phyloP scores from a whole-genome alignment of 2,797 vertebrate species.

The Luscinia megarhynchos region DNA sequence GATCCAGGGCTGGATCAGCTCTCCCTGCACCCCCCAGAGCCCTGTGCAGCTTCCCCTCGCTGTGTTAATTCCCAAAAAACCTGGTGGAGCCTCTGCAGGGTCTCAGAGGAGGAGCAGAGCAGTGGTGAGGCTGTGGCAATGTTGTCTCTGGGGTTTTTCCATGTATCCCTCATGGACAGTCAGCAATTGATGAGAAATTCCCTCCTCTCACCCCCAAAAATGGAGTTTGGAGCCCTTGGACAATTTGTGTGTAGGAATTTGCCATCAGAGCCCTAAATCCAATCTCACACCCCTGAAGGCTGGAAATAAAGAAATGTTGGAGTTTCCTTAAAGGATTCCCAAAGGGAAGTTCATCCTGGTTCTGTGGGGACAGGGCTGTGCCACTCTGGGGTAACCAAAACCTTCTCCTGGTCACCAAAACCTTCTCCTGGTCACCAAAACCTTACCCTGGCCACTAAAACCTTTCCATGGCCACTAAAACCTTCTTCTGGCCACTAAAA shows the following conservation, averaged over 20 bases:
- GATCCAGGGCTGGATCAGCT: neutral
- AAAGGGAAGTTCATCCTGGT: neutral
- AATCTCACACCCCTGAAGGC: rapidly evolving
- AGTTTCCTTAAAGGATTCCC: neutral
- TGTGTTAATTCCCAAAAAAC: rapidly evolving
- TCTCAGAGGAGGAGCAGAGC: neutral
- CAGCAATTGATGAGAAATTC: neutral
- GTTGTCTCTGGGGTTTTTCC: neutral
- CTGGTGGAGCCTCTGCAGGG: neutral
- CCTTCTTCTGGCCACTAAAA: neutral
- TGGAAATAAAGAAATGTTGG: neutral
- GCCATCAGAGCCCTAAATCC: neutral
- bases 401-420: rapidly evolving
- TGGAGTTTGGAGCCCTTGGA: neutral
- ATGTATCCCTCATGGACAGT: rapidly evolving
- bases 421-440: neutral
- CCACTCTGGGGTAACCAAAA: neutral
- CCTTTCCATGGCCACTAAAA: neutral
- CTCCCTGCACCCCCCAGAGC: neutral
- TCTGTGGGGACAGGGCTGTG: neutral
- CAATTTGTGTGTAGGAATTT: rapidly evolving
- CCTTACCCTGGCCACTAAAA: rapidly evolving
- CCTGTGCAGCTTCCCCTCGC: neutral
- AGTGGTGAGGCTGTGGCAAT: rapidly evolving
- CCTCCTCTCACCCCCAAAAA: neutral